Evolutionary conservation across 2,113 vertebrate species (phyloP), one percentile per base, ranked within the genome.

Genomic region (Pollimyrus isidori): DNA sequence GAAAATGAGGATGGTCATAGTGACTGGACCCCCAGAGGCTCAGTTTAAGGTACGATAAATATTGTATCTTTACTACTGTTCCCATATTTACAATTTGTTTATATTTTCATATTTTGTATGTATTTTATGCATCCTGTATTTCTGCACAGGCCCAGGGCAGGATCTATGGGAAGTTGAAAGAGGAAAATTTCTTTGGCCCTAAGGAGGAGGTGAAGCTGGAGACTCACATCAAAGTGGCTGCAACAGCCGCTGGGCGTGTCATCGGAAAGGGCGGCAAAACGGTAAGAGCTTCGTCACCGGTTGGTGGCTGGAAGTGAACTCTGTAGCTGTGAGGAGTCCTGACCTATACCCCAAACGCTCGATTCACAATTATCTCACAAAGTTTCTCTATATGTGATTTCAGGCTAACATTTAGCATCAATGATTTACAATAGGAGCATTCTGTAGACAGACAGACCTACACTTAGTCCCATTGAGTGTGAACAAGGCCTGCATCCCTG

Each of bases 191-290:
- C 93, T 99, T 99, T 5, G 97, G 97, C 0, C 98, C 97, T 0
- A 99, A 99, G 94, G 98, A 98, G 90, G 97, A 98, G 87, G 98
- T 99, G 89, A 99, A 98, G 93, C 94, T 99, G 93, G 97, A 98
- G 93, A 98, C 98, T 0, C 98, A 98, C 92, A 98, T 99, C 93
- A 96, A 98, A 10, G 97, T 99, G 89, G 97, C 97, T 0, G 97
- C 98, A 1, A 96, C 97, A 0, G 97, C 97, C 0, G 98, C 97
- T 0, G 97, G 98, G 80, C 92, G 97, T 23, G 98, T 98, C 92
- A 99, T 98, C 0, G 97, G 97, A 91, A 99, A 98, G 91, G 98
- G 98, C 1, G 97, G 97, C 91, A 99, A 98, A 94, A 99, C 98
- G 26, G 98, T 99, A 91, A 96, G 96, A 5, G 2, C 15, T 46